Conservation (phyloP, 2,888 invertebrate genomes). For the Himalopsyche japonica region DNA sequence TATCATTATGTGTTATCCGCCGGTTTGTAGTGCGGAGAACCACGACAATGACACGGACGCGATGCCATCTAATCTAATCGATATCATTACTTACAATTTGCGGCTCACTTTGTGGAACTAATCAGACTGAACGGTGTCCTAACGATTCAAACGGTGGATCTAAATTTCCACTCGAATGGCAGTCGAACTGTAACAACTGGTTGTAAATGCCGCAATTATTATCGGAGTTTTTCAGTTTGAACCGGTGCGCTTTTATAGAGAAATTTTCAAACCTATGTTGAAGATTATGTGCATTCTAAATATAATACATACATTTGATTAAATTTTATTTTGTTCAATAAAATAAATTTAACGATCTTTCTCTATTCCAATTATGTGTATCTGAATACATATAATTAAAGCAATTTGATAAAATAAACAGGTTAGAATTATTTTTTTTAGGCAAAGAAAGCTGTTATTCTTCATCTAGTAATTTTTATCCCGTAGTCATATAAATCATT, state of each 20-base stretch:
- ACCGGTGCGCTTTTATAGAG: background rate
- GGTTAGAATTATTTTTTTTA: too few relatives aligned
- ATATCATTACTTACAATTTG: slow-evolving; percentile 30
- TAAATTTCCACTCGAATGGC: background rate
- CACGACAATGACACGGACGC: slow-evolving; percentile 16
- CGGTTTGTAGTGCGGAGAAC: slow-evolving; percentile 11
- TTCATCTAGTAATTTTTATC: too few relatives aligned
- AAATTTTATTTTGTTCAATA: too few relatives aligned
- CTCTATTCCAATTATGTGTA: too few relatives aligned
- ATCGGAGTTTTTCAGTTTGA: background rate
- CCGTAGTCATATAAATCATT: too few relatives aligned
- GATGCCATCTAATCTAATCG: slow-evolving; percentile 17
- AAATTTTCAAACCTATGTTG: background rate
- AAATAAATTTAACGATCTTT: too few relatives aligned
- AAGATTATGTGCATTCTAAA: too few relatives aligned
- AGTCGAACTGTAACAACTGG: background rate
- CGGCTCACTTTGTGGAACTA: slow-evolving; percentile 24
- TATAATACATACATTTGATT: too few relatives aligned
- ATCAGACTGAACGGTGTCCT: slow-evolving; percentile 9
- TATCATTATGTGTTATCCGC: too few relatives aligned
- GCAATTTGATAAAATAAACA: too few relatives aligned
- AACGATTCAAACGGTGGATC: slow-evolving; percentile 3
- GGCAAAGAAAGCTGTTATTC: too few relatives aligned
- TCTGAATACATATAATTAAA: too few relatives aligned
- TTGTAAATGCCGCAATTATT: background rate